A percentile compares a stretch with the other conserved stretches of the same genome.
Evolutionary conservation across 2,888 invertebrate genomes (phyloP).

Genomic region (Enchytraeus crypticus): DNA sequence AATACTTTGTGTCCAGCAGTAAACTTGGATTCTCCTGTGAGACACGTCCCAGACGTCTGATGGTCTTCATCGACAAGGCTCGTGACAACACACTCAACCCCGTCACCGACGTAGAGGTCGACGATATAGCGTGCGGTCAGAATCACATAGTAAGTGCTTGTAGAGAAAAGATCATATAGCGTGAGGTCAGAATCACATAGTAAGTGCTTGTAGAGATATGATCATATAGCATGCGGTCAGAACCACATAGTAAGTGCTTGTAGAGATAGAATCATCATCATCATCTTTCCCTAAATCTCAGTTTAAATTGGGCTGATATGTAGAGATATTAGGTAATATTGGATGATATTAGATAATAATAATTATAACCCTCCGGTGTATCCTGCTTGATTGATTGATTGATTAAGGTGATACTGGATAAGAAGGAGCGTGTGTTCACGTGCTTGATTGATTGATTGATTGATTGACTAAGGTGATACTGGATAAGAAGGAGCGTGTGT

Average conservation of each 20-base stretch:
- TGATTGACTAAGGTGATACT: no score
- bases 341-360: no score
- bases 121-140: slow-evolving; percentile 80
- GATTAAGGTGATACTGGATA: no score
- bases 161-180: slow-evolving; percentile 74
- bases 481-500: no score
- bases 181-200: slow-evolving; percentile 84
- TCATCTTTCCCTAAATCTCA: not conserved
- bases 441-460: no score
- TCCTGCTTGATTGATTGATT: no score
- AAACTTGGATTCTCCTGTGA: slow-evolving; percentile 80
- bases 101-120: slow-evolving; percentile 70
- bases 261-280: slow-evolving; percentile 59
- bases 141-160: slow-evolving; percentile 68
- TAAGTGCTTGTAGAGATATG: slow-evolving; percentile 53
- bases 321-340: not conserved
- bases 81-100: slow-evolving; percentile 74
- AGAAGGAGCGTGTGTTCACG: no score
- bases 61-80: slow-evolving; percentile 75
- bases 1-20: slow-evolving; percentile 81
- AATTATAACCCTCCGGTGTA: no score
- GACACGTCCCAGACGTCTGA: slow-evolving; percentile 72
- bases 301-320: not conserved
- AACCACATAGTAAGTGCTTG: slow-evolving; percentile 68
- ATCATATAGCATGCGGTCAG: slow-evolving; percentile 80